phyloP scores from a whole-genome alignment of 2,888 invertebrate species.

The Prenolepis imparis region DNA sequence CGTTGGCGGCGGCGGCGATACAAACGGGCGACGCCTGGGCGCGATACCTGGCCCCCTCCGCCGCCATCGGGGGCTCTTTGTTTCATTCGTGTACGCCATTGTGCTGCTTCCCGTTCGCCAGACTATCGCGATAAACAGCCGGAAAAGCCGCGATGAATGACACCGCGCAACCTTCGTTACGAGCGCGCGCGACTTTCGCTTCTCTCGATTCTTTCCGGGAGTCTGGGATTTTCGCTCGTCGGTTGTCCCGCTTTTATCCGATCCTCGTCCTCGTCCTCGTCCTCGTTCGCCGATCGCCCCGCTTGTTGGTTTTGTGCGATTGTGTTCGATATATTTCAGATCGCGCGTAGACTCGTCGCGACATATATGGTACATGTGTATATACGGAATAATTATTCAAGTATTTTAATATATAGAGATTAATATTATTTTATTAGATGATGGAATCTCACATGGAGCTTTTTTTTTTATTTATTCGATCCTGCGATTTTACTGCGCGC shows the following conservation, averaged over 20 bases:
- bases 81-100: constrained; percentile 74
- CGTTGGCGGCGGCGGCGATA: constrained; percentile 67
- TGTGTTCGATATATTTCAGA: constrained; percentile 25
- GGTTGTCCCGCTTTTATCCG: constrained; percentile 49
- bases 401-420: too few relatives aligned
- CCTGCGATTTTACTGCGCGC: too few relatives aligned
- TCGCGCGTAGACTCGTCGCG: not conserved
- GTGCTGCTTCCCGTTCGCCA: constrained; percentile 79
- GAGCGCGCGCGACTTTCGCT: constrained; percentile 63
- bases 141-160: constrained; percentile 80
- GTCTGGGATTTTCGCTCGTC: constrained; percentile 55
- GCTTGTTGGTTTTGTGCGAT: constrained; percentile 9
- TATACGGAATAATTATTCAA: too few relatives aligned
- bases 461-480: too few relatives aligned
- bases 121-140: constrained; percentile 82
- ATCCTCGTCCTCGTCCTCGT: too few relatives aligned
- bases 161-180: constrained; percentile 65
- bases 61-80: constrained; percentile 70
- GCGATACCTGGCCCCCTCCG: constrained; percentile 66
- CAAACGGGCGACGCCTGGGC: constrained; percentile 56
- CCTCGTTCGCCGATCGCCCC: constrained; percentile 25
- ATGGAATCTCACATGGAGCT: too few relatives aligned
- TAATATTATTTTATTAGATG: too few relatives aligned
- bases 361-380: not conserved
- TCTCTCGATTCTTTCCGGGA: constrained; percentile 19